Percentiles rank a stretch among this genome's conserved stretches.
Evolutionary conservation across 2,888 invertebrate genomes (phyloP).

Genomic region (Halocaridina rubra): DNA sequence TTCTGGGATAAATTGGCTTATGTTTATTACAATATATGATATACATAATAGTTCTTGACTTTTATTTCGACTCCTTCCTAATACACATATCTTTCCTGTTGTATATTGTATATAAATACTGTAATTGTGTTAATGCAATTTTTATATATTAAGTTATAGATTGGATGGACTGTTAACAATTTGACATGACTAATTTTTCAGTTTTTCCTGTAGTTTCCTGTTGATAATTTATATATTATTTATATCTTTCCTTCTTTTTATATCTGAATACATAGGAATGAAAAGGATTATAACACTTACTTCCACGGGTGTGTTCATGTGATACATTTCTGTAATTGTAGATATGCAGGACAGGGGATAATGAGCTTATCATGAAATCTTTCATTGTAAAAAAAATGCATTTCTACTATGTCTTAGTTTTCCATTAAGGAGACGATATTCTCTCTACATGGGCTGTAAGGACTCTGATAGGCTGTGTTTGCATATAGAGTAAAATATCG

Average conservation of each 20-base stretch:
- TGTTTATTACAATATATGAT: conserved; percentile 55
- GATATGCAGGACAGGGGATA: too few species aligned
- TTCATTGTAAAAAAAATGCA: too few species aligned
- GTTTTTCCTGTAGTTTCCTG: background rate
- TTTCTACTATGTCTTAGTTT: too few species aligned
- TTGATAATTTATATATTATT: background rate
- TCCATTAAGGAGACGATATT: too few species aligned
- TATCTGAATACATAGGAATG: too few species aligned
- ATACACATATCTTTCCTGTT: conserved; percentile 13
- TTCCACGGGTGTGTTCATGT: background rate
- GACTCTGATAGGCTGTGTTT: too few species aligned
- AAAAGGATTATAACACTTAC: background rate
- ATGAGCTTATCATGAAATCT: too few species aligned
- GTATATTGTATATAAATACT: background rate
- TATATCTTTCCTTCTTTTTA: background rate
- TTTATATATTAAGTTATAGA: background rate
- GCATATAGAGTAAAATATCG: too few species aligned
- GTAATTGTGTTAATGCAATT: background rate
- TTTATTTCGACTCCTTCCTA: conserved; percentile 42
- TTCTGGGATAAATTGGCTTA: background rate
- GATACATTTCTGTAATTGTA: background rate
- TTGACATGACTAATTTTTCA: background rate
- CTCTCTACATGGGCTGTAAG: too few species aligned
- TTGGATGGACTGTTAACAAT: background rate
- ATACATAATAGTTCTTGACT: conserved; percentile 38